A percentile compares a stretch with the other conserved stretches of the same genome.
These are phyloP conservation scores for Lytechinus variegatus DNA, from an alignment of 35 echinoderm and acorn worm species.

Conservation along the genomic window DNA sequence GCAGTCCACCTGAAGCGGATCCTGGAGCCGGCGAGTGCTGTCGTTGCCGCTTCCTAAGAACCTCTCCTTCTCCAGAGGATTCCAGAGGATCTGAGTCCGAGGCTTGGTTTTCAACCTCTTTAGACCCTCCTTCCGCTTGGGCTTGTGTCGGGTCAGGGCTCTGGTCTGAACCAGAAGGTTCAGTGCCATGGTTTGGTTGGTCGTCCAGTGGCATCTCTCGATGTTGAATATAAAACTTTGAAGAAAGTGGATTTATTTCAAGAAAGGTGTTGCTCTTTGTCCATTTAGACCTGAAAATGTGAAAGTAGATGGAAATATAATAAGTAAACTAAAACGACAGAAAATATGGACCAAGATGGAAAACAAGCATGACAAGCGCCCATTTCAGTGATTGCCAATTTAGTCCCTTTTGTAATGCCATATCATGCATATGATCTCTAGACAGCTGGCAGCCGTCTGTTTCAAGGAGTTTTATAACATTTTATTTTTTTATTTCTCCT, in stretches of 20 bases:
- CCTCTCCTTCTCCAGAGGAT: slow-evolving; percentile 75
- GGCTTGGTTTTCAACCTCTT: background rate
- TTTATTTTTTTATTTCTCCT: no score
- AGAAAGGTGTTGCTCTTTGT: background rate
- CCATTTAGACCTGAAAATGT: background rate
- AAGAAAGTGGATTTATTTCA: background rate
- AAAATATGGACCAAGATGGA: background rate
- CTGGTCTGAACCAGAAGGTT: background rate
- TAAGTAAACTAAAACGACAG: background rate
- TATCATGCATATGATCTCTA: no score
- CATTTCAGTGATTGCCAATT: no score
- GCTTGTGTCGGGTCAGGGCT: background rate
- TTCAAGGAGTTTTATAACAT: no score
- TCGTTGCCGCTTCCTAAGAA: slow-evolving; percentile 69
- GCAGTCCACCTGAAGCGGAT: background rate
- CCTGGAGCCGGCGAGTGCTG: slow-evolving; percentile 57
- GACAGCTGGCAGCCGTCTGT: no score
- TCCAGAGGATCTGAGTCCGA: slow-evolving; percentile 56
- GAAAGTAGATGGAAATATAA: background rate
- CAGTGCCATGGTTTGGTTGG: background rate
- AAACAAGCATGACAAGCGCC: no score
- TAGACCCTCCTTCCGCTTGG: background rate
- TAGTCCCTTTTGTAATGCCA: no score
- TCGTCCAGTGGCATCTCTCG: slow-evolving; percentile 55
- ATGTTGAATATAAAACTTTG: background rate